Evolutionary conservation across 2,888 invertebrate species (phyloP), one percentile per base, ranked within the genome.

Genomic region (Microdon myrmicae): DNA sequence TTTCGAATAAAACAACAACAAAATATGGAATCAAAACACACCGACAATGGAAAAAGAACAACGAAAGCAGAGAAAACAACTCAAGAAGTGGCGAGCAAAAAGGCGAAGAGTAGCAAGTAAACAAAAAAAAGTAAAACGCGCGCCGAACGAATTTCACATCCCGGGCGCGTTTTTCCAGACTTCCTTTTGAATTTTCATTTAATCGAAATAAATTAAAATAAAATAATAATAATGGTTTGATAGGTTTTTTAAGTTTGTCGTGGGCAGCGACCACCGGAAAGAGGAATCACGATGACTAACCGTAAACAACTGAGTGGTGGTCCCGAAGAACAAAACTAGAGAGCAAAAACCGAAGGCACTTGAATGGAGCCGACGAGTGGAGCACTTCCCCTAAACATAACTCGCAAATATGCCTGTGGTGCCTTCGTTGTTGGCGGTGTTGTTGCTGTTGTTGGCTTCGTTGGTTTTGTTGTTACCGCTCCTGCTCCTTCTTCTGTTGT

Each of bases 241-340:
- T 31, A 8, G 29, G 7, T 20, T 22, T 3, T 8, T 38, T n/a
- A 26, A 22, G 37, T 38, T 51, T 35, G 38, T 35, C 56, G 49
- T 45, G 64, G 67, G 67, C 59, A 56, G 61, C 47, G 67, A 64
- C 32, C 51, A 53, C 64, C 64, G 58, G 58, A 58, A 58, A 58
- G 58, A 64, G 56, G 58, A 64, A 58, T 47, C 64, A 60, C 71
- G 67, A 71, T 68, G 68, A 70, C 68, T 71, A 72, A 72, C 72
- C 69, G 69, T 70, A 71, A 71, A 72, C 71, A 72, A 72, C 71
- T 72, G 67, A 71, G 47, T 58, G 64, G 58, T 58, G 51, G 43
- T 43, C 48, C 53, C 47, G 53, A 39, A 39, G 49, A 51, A 56
- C 39, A 61, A 43, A 67, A 56, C 49, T 51, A 43, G 55, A 61